Conservation (phyloP, 2,797 vertebrate species). For the Oreochromis grahami region DNA sequence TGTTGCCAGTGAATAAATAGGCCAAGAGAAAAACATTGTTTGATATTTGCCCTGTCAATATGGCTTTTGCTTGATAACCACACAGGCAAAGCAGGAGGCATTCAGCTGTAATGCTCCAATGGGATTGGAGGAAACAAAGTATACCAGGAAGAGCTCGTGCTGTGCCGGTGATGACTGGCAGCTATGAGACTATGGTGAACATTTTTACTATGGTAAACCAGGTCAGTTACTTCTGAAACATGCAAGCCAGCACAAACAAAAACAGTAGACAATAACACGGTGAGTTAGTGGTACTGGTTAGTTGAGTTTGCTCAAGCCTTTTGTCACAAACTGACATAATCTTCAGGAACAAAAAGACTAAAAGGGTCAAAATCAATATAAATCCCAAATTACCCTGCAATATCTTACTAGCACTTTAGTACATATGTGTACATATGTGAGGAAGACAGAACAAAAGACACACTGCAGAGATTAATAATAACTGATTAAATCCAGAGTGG, state of each 20-base stretch:
- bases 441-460: neutral
- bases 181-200: conserved; percentile 9
- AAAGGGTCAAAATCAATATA: neutral
- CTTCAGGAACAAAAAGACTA: neutral
- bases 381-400: neutral
- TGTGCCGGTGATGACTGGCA: conserved; percentile 23
- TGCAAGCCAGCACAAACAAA: too few relatives aligned
- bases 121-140: conserved; percentile 29
- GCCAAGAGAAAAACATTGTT: neutral
- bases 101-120: conserved; percentile 13
- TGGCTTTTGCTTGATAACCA: conserved; percentile 26
- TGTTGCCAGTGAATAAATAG: conserved; percentile 2
- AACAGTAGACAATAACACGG: neutral
- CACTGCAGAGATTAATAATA: neutral
- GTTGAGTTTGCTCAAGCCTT: neutral
- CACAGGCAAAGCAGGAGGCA: neutral
- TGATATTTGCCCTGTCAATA: conserved; percentile 40
- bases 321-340: neutral
- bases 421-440: neutral
- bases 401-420: neutral
- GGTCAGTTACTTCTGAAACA: neutral
- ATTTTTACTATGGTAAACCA: conserved; percentile 9
- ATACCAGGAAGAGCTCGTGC: conserved; percentile 7
- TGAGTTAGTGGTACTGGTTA: neutral
- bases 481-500: neutral